Evolutionary conservation across 1,140 invertebrate genomes (phyloP).

Genomic region (Zaprionus camerounensis): DNA sequence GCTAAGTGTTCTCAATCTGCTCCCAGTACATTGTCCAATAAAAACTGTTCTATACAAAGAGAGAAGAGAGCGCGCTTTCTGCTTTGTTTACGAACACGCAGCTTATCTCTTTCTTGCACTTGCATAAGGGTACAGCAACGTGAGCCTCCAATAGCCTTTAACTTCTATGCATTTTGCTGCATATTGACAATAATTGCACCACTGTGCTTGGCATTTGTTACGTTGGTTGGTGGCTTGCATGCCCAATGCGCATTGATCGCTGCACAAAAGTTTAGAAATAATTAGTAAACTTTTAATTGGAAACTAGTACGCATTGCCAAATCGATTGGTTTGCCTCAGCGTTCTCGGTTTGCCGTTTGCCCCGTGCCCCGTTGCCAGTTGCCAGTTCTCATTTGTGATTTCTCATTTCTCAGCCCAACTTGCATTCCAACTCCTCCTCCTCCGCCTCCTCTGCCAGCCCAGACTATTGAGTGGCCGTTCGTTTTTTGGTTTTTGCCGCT

Average conservation of each 20-base stretch:
- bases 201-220: constrained; percentile 23
- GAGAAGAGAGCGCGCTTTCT: not conserved
- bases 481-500: constrained; percentile 76
- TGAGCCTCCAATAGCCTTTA: not conserved
- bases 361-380: not conserved
- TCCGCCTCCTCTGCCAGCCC: not conserved
- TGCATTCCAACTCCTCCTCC: not conserved
- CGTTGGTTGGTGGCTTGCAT: constrained; percentile 60
- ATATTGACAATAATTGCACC: not conserved
- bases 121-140: not conserved
- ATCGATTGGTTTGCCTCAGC: constrained; percentile 60
- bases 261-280: constrained; percentile 81
- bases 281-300: constrained; percentile 83
- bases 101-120: not conserved
- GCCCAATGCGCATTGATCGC: constrained; percentile 79
- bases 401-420: not conserved
- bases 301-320: constrained; percentile 77
- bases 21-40: no score
- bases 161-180: not conserved
- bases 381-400: constrained; percentile 7
- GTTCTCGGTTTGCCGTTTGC: constrained; percentile 1
- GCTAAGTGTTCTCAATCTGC: no score
- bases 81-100: no score
- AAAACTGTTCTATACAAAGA: no score
- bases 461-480: constrained; percentile 66